phyloP scores from a whole-genome alignment of 2,888 invertebrate genomes.

The Dioctria rufipes region DNA sequence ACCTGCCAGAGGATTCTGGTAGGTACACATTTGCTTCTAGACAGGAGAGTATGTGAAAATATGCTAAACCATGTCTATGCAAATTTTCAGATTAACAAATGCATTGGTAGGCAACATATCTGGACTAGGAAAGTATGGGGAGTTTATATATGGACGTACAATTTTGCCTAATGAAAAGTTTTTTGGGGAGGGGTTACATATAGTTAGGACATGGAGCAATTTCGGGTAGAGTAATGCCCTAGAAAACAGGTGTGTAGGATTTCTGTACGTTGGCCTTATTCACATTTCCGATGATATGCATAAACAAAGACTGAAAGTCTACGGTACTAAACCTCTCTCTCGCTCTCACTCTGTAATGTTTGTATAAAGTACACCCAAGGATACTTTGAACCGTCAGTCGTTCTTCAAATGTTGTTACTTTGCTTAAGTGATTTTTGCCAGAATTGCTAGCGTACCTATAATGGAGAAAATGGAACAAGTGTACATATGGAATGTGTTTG shows the following conservation, averaged over 20 bases:
- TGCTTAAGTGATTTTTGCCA: conserved; percentile 15
- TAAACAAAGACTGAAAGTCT: background rate
- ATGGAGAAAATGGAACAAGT: background rate
- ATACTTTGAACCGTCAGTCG: background rate
- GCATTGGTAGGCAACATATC: conserved; percentile 41
- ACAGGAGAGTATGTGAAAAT: conserved; percentile 30
- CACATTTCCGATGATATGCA: conserved; percentile 2
- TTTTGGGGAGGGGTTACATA: conserved; percentile 8
- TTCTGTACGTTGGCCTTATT: background rate
- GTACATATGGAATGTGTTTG: background rate
- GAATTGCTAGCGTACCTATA: background rate
- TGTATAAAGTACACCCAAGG: conserved; percentile 7
- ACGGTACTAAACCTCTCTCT: background rate
- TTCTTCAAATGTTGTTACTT: conserved; percentile 21
- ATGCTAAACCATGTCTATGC: conserved; percentile 49
- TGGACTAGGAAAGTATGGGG: background rate
- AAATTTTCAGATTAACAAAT: conserved; percentile 50
- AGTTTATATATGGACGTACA: conserved; percentile 43
- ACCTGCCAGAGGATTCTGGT: conserved; percentile 6
- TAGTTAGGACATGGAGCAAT: background rate
- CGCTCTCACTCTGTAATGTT: background rate
- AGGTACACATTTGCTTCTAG: background rate
- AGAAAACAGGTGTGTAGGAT: background rate
- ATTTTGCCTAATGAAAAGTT: conserved; percentile 55
- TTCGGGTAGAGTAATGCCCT: background rate